Evolutionary conservation across 2,797 vertebrate genomes (phyloP).

Genomic region (Adrianichthys oophorus): DNA sequence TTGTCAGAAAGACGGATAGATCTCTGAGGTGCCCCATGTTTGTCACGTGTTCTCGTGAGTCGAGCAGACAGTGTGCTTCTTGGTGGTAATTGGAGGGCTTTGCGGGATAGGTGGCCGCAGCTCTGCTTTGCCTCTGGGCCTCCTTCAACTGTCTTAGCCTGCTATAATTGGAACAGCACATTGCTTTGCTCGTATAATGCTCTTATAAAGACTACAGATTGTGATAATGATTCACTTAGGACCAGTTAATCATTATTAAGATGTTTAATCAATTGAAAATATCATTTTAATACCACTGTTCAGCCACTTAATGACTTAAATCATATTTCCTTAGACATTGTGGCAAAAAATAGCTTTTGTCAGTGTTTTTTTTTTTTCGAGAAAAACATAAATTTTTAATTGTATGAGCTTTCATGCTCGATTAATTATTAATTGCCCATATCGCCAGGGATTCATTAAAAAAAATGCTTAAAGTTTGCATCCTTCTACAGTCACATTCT

Average conservation of each 20-base stretch:
- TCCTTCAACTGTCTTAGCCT: conserved; percentile 54
- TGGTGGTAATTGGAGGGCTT: conserved; percentile 76
- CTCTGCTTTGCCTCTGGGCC: conserved; percentile 59
- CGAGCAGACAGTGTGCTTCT: conserved; percentile 55
- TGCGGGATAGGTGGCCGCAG: conserved; percentile 66
- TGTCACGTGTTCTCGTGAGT: conserved; percentile 54
- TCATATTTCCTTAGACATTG: conserved; percentile 1
- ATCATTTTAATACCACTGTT: conserved; percentile 10
- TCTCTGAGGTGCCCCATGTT: conserved; percentile 46
- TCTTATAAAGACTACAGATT: conserved; percentile 22
- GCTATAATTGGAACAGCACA: conserved; percentile 68
- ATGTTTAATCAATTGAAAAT: conserved; percentile 27
- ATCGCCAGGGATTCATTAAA: conserved; percentile 21
- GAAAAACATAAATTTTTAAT: conserved; percentile 4
- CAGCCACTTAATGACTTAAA: conserved; percentile 5
- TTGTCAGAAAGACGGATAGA: conserved; percentile 33
- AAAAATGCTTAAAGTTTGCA: conserved; percentile 14
- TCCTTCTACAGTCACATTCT: conserved; percentile 29
- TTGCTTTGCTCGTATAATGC: conserved; percentile 33
- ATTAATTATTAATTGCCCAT: conserved; percentile 29
- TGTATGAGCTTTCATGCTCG: conserved; percentile 5
- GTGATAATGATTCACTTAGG: conserved; percentile 31
- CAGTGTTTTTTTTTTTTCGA: background rate
- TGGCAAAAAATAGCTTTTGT: background rate
- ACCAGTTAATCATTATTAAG: conserved; percentile 31